Base-by-base conservation (phyloP, 2,888 invertebrate species). In the Schrankia costaestrigalis region DNA sequence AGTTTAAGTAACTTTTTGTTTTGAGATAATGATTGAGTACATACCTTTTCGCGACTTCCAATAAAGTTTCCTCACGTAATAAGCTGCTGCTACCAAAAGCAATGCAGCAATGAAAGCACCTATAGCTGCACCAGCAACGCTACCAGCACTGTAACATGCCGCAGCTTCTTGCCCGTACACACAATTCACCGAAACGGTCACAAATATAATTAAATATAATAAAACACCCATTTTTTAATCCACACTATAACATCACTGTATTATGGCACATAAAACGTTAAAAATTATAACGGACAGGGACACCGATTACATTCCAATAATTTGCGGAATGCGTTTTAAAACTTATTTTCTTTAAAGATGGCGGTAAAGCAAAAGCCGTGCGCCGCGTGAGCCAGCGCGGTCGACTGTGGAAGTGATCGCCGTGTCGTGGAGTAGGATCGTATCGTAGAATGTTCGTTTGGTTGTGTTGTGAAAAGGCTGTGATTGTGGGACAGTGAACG, bases 91-190 rank as follows among this genome's bases (percentile, higher is more conserved):
- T 19, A 91, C 82, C 36, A 93, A 76, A 34, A 92, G 71, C 37
- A 91, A 78, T 52, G 93, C 92, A 52, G 90, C 90, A 54, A 93
- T 67, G 68, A 93, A 91, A 54, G 93, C 93, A 59, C 93, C 91
- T 55, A 93, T 89, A 42, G 93, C 92, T 49, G 93, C 91, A 40
- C 92, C 91, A 39, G 92, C 93, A 42, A 94, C 89, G 68, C 92
- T 92, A 49, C 92, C 93, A 60, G 91, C 89, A 57, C 91, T 90
- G 79, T 91, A 93, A 78, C 93, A 93, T 62, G 76, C 72, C 41
- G 66, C 74, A 59, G 72, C 73, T 66, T 81, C 81, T 71, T 86
- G 85, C 56, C 81, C 82, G 56, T 78, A 78, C 67, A 78, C 85
- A 77, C 78, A 69, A 61, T 80, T 79, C 74, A 84, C 67, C 51